phyloP scores from a whole-genome alignment of 2,888 invertebrate genomes.

The Ichneumoninae sp. region DNA sequence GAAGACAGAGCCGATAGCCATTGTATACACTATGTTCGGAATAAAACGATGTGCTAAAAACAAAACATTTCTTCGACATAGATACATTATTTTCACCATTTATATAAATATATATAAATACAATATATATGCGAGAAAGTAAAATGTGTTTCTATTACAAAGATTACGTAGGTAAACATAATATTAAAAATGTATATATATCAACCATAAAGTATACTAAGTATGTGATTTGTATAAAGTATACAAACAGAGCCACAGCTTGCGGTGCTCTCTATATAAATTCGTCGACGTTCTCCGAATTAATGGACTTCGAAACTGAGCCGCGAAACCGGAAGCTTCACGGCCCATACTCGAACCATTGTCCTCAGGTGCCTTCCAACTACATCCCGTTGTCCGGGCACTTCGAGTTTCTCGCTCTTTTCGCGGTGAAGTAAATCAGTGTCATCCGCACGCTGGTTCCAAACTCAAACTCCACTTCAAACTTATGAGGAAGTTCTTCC shows the following conservation, averaged over 20 bases:
- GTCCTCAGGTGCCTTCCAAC: neutral
- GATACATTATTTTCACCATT: neutral
- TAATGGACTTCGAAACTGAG: neutral
- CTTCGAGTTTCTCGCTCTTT: neutral
- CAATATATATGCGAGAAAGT: neutral
- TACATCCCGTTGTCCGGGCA: neutral
- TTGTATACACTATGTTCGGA: conserved; percentile 77
- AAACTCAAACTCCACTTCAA: conserved; percentile 81
- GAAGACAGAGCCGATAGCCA: conserved; percentile 68
- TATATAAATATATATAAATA: neutral
- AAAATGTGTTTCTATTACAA: neutral
- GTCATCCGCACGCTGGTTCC: conserved; percentile 62
- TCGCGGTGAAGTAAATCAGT: neutral
- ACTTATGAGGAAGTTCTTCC: conserved; percentile 85
- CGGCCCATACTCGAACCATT: neutral
- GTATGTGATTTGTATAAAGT: conserved; percentile 66
- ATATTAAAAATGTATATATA: conserved; percentile 70
- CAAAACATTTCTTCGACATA: neutral
- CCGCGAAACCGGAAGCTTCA: neutral
- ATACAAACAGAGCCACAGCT: conserved; percentile 70
- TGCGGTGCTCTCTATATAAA: conserved; percentile 70
- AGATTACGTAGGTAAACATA: conserved; percentile 47
- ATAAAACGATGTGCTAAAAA: conserved; percentile 71
- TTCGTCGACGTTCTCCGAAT: conserved; percentile 28
- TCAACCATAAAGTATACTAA: conserved; percentile 70